Base-by-base conservation (phyloP, 2,888 invertebrate genomes). In the Melanostoma scalare region DNA sequence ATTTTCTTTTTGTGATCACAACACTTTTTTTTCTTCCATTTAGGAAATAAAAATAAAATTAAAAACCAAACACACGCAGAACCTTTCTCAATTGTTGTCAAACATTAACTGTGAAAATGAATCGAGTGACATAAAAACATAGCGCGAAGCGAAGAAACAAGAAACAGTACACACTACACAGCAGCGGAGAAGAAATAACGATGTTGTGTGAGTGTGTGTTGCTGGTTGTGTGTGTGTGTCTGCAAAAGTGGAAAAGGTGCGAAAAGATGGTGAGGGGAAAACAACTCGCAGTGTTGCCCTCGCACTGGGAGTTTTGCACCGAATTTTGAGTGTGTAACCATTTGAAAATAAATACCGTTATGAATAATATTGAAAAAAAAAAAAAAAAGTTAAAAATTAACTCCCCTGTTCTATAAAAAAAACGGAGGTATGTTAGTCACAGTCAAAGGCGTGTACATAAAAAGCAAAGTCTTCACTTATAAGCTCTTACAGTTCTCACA, bases 21-120 rank as follows among this genome's bases (percentile, higher is more conserved):
- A 77, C 73, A 82, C 73, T 77, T 77, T 81, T 82, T 20, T 20
- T 20, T 20, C 20, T 20, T 52, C 72, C 72, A 61, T 73, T 76
- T 68, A 67, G 77, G 36, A 73, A 82, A 82, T 63, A 42, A 82
- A 82, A 77, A 73, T 73, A 68, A 82, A 82, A 73, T 82, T 48
- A 82, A 82, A 80, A 82, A 73, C 67, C 73, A 82, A 82, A 73
- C 40, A 73, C 82, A 40, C 20, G 20, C 82, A 69, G 77, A 77
- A 77, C 73, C 73, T 82, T 82, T 69, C 82, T 60, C 69, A 82
- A 77, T 77, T 77, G 68, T 82, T 82, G 72, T 82, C 73, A 82
- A 82, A 77, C 82, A 82, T 82, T 73, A 82, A 82, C 82, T 82
- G 68, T 67, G 69, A 36, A 55, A 44, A 58, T 42, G 35, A 73